These are phyloP conservation scores for Perognathus longimembris DNA, from an alignment of 2,113 vertebrate genomes.

Conservation along the genomic window DNA sequence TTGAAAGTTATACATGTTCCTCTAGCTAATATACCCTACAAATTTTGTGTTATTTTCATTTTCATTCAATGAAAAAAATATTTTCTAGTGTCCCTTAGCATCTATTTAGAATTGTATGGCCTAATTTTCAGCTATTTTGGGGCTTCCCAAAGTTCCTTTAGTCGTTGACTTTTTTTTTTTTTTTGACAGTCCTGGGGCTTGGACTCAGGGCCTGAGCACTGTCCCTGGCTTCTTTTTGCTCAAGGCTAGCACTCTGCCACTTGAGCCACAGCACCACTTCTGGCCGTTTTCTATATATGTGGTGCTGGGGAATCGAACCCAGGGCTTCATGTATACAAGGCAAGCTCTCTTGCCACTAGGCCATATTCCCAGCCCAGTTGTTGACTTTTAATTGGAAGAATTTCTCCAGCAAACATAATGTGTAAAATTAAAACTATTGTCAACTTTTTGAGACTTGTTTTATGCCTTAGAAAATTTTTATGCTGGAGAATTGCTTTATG, in stretches of 20 bases:
- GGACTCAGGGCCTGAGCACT: too few relatives aligned
- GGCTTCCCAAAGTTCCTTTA: not conserved
- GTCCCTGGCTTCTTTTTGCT: too few relatives aligned
- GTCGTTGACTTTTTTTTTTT: not conserved
- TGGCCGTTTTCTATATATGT: too few relatives aligned
- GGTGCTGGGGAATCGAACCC: too few relatives aligned
- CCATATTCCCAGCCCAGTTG: too few relatives aligned
- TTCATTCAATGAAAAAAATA: not conserved
- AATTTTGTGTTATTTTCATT: not conserved
- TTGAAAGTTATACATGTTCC: not conserved
- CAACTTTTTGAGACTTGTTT: not conserved
- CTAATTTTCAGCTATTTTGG: conserved; percentile 6
- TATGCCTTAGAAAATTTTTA: not conserved
- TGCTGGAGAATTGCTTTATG: not conserved
- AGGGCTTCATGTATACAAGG: too few relatives aligned
- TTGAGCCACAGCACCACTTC: too few relatives aligned
- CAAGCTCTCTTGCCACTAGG: too few relatives aligned
- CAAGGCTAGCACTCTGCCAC: too few relatives aligned
- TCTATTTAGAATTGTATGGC: not conserved
- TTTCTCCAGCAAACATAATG: not conserved
- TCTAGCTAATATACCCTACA: not conserved
- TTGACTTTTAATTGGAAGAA: not conserved
- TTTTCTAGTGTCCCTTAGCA: not conserved
- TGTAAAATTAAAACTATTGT: not conserved
- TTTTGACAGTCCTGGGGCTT: too few relatives aligned